Conservation (phyloP, 2,797 vertebrate species). For the Rhodeus uyekii region DNA sequence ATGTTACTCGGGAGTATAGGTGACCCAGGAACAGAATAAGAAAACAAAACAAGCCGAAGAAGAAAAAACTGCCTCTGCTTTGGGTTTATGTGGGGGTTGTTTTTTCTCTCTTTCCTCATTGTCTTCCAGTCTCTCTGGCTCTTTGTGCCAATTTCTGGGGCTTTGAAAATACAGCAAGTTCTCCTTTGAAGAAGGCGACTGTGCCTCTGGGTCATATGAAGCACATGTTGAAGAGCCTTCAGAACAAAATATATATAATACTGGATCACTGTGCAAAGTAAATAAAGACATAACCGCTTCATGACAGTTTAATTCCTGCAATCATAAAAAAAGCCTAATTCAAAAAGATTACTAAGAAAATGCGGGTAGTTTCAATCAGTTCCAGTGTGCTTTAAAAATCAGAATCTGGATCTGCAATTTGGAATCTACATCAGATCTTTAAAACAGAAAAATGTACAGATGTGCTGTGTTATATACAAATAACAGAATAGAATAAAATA, state of each 20-base stretch:
- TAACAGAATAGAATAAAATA: too few relatives aligned
- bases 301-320: neutral
- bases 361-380: neutral
- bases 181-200: slow-evolving; percentile 61
- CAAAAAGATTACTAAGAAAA: neutral
- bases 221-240: slow-evolving; percentile 6
- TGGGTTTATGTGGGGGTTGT: slow-evolving; percentile 58
- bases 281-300: neutral
- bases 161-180: slow-evolving; percentile 62
- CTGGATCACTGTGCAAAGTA: slow-evolving; percentile 21
- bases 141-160: slow-evolving; percentile 53
- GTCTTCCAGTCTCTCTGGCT: slow-evolving; percentile 31
- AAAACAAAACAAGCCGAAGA: slow-evolving; percentile 29
- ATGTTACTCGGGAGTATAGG: slow-evolving; percentile 60
- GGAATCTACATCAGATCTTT: too few relatives aligned
- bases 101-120: slow-evolving; percentile 53
- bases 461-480: too few relatives aligned
- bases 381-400: neutral
- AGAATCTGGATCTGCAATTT: too few relatives aligned
- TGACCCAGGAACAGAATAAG: slow-evolving; percentile 62
- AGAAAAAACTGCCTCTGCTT: slow-evolving; percentile 26
- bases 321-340: neutral
- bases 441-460: too few relatives aligned
- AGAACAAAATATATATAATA: neutral
- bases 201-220: slow-evolving; percentile 3